Base-by-base conservation (phyloP, 2,113 vertebrate species). In the Pelodiscus sinensis region DNA sequence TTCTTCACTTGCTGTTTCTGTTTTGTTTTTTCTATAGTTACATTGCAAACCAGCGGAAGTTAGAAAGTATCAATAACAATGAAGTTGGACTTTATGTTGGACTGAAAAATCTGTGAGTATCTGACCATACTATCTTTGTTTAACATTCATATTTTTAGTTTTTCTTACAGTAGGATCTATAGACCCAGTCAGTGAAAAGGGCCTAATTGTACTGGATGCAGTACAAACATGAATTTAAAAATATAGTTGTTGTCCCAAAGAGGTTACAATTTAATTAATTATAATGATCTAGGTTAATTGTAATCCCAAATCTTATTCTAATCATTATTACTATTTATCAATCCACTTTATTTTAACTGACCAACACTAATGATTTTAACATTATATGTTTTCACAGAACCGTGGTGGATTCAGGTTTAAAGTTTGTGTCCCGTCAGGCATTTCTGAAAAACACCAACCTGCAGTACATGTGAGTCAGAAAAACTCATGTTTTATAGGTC, bases 61-160 rank as follows among this genome's bases (percentile, higher is more conserved):
- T 99, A 93, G 98, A 98, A 93, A 98, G 98, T 95, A 99, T 99
- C 98, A 99, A 98, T 31, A 99, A 99, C 95, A 98, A 98, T 94
- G 99, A 99, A 88, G 98, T 99, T 96, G 98, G 98, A 97, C 96
- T 98, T 96, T 99, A 99, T 92, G 98, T 97, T 96, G 99, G 99
- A 97, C 98, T 99, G 96, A 99, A 98, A 97, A 99, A 99, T 96
- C 96, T 99, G 99, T 99, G 96, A 99, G 99, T 99, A 95, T 78
- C 83, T 75, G 22, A 6, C 16, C 71, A 85, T 7, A 9, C 18
- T 87, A n/a, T 92, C 89, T 90, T 78, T 29, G 29, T 62, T 9
- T 82, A 24, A 81, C 68, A 11, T 54, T 82, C 1, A 15, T 87
- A 95, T 75, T 92, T 77, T 51, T 9, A 25, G 31, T 60, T 93